Conservation (phyloP, 2,888 invertebrate species). For the Microctonus hyperodae region DNA sequence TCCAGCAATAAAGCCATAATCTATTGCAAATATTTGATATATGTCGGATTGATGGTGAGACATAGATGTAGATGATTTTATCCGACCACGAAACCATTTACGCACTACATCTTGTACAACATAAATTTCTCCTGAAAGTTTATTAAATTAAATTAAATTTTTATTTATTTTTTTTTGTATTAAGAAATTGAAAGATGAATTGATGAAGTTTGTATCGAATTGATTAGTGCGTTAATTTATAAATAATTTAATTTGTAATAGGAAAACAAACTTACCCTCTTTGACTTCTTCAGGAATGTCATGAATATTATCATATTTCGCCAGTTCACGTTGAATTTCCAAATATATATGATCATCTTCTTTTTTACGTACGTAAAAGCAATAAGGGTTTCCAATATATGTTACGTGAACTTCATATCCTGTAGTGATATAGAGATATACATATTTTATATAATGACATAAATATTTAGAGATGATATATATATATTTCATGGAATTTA, state of each 20-base stretch:
- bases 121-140: constrained; percentile 62
- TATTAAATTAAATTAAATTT: too few relatives aligned
- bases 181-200: too few relatives aligned
- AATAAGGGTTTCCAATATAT: constrained; percentile 69
- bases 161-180: too few relatives aligned
- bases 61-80: constrained; percentile 56
- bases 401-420: constrained; percentile 60
- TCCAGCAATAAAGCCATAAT: constrained; percentile 71
- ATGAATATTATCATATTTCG: constrained; percentile 34
- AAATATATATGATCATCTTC: constrained; percentile 28
- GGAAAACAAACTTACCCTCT: background rate
- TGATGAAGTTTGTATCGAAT: too few relatives aligned
- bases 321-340: constrained; percentile 38
- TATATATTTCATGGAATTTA: background rate
- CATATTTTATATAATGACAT: too few relatives aligned
- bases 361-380: constrained; percentile 68
- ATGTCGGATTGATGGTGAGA: constrained; percentile 49
- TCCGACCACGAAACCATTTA: constrained; percentile 74
- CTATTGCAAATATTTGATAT: constrained; percentile 70
- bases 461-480: background rate
- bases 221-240: too few relatives aligned
- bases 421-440: too few relatives aligned
- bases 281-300: constrained; percentile 43
- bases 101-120: constrained; percentile 67
- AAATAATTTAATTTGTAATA: too few relatives aligned